These are phyloP conservation scores for Zophobas morio DNA, from an alignment of 1,140 invertebrate species.

Conservation along the genomic window DNA sequence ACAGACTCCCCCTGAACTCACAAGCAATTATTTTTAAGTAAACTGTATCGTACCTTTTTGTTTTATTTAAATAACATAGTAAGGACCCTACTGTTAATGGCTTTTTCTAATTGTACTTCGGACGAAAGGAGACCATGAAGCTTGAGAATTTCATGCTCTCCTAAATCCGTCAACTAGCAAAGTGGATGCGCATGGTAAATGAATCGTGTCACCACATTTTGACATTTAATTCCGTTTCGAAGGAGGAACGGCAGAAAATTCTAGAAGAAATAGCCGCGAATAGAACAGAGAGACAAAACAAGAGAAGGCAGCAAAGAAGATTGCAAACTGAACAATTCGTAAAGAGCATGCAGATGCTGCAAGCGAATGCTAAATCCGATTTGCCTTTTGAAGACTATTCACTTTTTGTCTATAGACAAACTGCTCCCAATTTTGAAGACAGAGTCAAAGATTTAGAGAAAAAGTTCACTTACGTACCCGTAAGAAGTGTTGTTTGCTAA, in stretches of 20 bases:
- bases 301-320: conserved; percentile 77
- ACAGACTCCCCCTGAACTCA: neutral
- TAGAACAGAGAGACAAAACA: conserved; percentile 76
- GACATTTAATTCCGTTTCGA: conserved; percentile 54
- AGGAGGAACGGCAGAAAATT: conserved; percentile 78
- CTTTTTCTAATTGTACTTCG: too few species aligned
- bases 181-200: neutral
- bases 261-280: conserved; percentile 79
- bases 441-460: conserved; percentile 83
- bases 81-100: neutral
- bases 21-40: conserved; percentile 17
- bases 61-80: neutral
- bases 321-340: conserved; percentile 81
- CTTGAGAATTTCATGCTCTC: too few species aligned
- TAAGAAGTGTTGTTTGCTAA: conserved; percentile 71
- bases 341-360: conserved; percentile 84
- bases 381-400: conserved; percentile 82
- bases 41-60: conserved; percentile 2
- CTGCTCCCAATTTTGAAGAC: conserved; percentile 82
- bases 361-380: conserved; percentile 75
- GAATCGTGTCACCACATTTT: neutral
- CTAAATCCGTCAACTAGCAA: too few species aligned
- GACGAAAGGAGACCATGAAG: too few species aligned
- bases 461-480: conserved; percentile 80
- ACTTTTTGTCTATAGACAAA: conserved; percentile 82